Evolutionary conservation across 64 coral and sea anemone species (phyloP).

Genomic region (Anthopleura sola): DNA sequence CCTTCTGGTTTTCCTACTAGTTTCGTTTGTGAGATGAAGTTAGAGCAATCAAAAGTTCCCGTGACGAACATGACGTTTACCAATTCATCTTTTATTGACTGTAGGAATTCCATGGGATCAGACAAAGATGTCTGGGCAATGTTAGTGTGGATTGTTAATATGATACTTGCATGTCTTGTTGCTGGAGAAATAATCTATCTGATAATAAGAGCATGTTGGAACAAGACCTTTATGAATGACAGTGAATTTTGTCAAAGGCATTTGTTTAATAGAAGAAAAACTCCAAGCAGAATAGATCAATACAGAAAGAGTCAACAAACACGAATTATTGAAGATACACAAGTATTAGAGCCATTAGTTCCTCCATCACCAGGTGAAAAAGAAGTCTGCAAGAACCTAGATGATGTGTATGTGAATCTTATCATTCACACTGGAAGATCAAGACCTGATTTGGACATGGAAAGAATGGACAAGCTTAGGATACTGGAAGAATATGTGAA

Average conservation of each 20-base stretch:
- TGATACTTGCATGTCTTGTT: slow-evolving; percentile 18
- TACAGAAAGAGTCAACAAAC: background rate
- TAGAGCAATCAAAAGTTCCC: background rate
- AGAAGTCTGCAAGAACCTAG: background rate
- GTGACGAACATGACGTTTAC: background rate
- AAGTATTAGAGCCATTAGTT: slow-evolving; percentile 27
- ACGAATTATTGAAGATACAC: background rate
- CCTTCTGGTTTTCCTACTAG: slow-evolving; percentile 13
- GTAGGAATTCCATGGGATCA: slow-evolving; percentile 25
- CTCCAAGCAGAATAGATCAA: background rate
- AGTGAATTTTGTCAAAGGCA: slow-evolving; percentile 24
- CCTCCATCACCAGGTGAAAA: background rate
- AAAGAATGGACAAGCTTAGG: slow-evolving; percentile 11
- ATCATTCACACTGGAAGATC: slow-evolving; percentile 28
- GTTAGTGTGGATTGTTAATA: background rate
- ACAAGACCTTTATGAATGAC: slow-evolving; percentile 18
- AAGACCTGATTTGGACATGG: background rate
- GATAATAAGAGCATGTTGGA: background rate
- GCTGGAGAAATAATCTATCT: slow-evolving; percentile 21
- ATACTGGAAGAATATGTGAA: slow-evolving; percentile 17
- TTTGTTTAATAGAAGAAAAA: slow-evolving; percentile 24
- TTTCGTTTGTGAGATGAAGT: slow-evolving; percentile 21
- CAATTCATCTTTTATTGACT: background rate
- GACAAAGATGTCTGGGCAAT: slow-evolving; percentile 12
- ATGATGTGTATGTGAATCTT: slow-evolving; percentile 38